Conservation (phyloP, 1,140 invertebrate genomes). For the Orussus abietinus region DNA sequence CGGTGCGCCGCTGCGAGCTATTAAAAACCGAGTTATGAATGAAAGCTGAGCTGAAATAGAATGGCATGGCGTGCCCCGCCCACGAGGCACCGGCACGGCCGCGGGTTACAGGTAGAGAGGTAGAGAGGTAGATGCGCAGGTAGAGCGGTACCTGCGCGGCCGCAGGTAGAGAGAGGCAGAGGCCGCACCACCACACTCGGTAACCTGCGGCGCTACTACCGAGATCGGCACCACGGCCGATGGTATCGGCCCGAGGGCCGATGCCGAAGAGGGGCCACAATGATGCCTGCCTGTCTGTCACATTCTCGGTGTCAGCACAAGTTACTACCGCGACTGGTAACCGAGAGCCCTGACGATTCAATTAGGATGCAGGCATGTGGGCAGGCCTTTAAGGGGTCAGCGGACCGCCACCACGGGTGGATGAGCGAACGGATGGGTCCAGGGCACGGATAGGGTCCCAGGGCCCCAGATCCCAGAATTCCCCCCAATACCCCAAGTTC, state of each 20-base stretch:
- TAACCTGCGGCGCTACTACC: too few species aligned
- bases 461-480: conserved; percentile 11
- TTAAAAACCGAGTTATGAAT: conserved; percentile 54
- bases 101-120: background rate
- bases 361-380: conserved; percentile 40
- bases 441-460: too few species aligned
- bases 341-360: conserved; percentile 45
- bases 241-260: conserved; percentile 18
- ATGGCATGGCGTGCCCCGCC: conserved; percentile 46
- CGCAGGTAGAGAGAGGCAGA: conserved; percentile 10
- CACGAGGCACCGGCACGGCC: conserved; percentile 34
- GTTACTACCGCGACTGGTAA: too few species aligned
- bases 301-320: conserved; percentile 40
- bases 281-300: conserved; percentile 37
- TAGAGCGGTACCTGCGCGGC: conserved; percentile 6
- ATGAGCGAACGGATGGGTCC: too few species aligned
- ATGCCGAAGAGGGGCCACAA: conserved; percentile 10
- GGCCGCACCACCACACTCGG: too few species aligned
- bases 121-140: conserved; percentile 10
- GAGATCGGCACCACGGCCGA: conserved; percentile 23
- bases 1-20: conserved; percentile 38
- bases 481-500: conserved; percentile 25
- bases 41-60: conserved; percentile 52
- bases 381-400: conserved; percentile 15
- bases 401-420: too few species aligned